A percentile compares a stretch with the other conserved stretches of the same genome.
These are phyloP conservation scores for Teleogryllus oceanicus DNA, from an alignment of 2,888 invertebrate genomes.

Conservation along the genomic window DNA sequence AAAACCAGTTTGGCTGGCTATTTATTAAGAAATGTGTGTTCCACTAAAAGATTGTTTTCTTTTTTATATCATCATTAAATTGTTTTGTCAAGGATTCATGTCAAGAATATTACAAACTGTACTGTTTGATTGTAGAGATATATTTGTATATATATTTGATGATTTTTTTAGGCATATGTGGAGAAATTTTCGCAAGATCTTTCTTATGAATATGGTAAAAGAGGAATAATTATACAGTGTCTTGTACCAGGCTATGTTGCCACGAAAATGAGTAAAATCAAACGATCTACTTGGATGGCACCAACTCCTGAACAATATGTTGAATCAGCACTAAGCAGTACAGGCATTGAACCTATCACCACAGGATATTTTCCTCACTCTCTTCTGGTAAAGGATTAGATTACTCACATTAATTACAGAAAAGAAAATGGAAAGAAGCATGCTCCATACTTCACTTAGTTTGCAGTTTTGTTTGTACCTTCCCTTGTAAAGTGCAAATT, in stretches of 20 bases:
- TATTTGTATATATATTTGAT: background rate
- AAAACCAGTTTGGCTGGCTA: no score
- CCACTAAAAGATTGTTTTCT: no score
- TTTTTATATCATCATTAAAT: no score
- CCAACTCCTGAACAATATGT: conserved; percentile 72
- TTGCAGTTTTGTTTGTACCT: background rate
- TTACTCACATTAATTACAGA: background rate
- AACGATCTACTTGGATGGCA: conserved; percentile 65
- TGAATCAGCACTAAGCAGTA: conserved; percentile 63
- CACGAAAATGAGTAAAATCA: conserved; percentile 84
- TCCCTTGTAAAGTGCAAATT: background rate
- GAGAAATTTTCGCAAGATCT: conserved; percentile 76
- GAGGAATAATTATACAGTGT: conserved; percentile 75
- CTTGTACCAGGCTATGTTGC: conserved; percentile 85
- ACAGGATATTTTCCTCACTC: conserved; percentile 74
- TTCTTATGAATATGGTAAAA: conserved; percentile 66
- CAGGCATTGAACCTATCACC: conserved; percentile 66
- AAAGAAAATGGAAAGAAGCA: background rate
- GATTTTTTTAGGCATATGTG: conserved; percentile 63
- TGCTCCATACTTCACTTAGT: background rate
- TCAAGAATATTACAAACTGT: no score
- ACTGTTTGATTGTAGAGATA: background rate
- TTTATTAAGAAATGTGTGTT: no score
- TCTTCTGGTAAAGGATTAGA: conserved; percentile 50
- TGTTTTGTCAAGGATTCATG: no score